Percentiles rank a stretch among this genome's conserved stretches.
These are phyloP conservation scores for Zaprionus africanus DNA, from an alignment of 1,140 invertebrate genomes.

Conservation along the genomic window DNA sequence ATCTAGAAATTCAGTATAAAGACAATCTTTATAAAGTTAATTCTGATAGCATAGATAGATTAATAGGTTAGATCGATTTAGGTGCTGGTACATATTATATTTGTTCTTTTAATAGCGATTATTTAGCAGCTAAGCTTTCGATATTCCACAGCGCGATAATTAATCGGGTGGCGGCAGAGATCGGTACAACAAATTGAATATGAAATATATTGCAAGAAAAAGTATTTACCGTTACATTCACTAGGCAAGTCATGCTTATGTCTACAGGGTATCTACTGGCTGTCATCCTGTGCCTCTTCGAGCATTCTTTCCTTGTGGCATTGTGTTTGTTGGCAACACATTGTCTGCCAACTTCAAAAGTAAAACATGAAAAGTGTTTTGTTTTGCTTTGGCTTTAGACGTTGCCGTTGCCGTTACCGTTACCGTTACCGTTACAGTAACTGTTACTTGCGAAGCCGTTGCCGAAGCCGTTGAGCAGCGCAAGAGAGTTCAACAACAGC, in stretches of 20 bases:
- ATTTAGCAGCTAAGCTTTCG: neutral
- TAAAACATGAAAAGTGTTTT: conserved; percentile 51
- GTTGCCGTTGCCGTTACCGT: conserved; percentile 21
- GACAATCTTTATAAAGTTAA: too few species aligned
- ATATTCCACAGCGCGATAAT: neutral
- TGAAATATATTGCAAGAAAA: too few species aligned
- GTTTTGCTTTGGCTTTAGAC: conserved; percentile 28
- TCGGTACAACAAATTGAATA: too few species aligned
- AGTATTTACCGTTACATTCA: too few species aligned
- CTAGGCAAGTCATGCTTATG: neutral
- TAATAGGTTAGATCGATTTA: too few species aligned
- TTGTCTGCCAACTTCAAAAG: conserved; percentile 52
- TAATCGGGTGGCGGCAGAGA: too few species aligned
- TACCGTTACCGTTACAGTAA: conserved; percentile 25
- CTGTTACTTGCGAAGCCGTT: conserved; percentile 29
- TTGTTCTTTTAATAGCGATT: neutral
- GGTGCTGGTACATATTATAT: too few species aligned
- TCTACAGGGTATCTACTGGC: conserved; percentile 3
- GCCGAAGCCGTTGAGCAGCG: neutral
- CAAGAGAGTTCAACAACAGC: conserved; percentile 50
- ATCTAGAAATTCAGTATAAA: too few species aligned
- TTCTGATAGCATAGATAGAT: too few species aligned
- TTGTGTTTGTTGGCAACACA: conserved; percentile 34
- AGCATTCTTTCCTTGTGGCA: neutral
- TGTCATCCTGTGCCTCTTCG: neutral